Conservation (phyloP, 1,140 invertebrate species). For the Berghia stephanieae region DNA sequence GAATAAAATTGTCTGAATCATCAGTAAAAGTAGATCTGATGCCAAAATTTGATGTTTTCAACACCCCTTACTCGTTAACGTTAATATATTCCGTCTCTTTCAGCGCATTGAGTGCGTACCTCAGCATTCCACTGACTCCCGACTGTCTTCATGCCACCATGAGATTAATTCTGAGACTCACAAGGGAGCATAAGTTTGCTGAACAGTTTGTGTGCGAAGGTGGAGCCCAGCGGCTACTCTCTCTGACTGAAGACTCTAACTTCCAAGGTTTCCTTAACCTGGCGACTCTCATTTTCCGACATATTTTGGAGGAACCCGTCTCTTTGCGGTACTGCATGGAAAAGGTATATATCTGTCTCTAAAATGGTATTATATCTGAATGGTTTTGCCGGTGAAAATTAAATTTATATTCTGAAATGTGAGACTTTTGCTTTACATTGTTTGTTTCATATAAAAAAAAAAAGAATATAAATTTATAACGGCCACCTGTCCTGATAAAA, state of each 20-base stretch:
- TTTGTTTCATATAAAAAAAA: not conserved
- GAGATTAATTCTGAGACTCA: constrained; percentile 80
- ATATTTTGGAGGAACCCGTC: constrained; percentile 82
- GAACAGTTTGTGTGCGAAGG: constrained; percentile 79
- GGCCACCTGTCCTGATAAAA: too few relatives aligned
- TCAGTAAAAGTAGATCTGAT: too few relatives aligned
- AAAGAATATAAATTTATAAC: too few relatives aligned
- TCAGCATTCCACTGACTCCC: constrained; percentile 77
- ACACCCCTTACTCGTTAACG: too few relatives aligned
- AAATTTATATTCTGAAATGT: too few relatives aligned
- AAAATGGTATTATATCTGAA: too few relatives aligned
- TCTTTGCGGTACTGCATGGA: constrained; percentile 84
- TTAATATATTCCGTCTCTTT: constrained; percentile 24
- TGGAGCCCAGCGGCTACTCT: constrained; percentile 78
- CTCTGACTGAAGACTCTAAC: constrained; percentile 76
- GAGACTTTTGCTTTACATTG: not conserved
- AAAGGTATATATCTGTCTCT: constrained; percentile 68
- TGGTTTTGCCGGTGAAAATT: too few relatives aligned
- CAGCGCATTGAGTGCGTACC: constrained; percentile 77
- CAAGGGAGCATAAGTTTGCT: constrained; percentile 80
- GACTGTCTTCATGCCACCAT: constrained; percentile 83
- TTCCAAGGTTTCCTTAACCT: constrained; percentile 84
- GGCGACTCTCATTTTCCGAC: constrained; percentile 83
- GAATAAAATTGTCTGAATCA: too few relatives aligned
- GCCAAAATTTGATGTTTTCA: too few relatives aligned